A percentile compares a stretch with the other conserved stretches of the same genome.
Conservation (phyloP, 2,113 vertebrate genomes). For the Brevimyrus niger region DNA sequence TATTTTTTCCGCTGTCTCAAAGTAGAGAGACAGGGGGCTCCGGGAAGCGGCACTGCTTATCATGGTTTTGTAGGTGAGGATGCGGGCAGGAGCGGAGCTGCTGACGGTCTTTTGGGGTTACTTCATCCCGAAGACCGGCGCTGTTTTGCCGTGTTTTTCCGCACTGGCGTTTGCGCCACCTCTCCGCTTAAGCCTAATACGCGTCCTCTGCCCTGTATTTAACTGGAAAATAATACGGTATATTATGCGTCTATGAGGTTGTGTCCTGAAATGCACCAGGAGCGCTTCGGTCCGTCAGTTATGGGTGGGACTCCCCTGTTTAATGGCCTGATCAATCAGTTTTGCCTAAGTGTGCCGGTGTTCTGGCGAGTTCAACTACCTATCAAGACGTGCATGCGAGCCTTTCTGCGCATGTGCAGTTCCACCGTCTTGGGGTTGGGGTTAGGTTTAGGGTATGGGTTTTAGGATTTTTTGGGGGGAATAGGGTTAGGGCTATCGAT, state of each 20-base stretch:
- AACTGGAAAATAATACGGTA: not conserved
- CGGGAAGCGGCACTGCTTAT: not conserved
- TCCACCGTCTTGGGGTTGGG: too few species aligned
- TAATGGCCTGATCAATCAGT: not conserved
- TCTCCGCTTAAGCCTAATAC: not conserved
- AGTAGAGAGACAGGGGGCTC: not conserved
- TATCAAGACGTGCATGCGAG: too few species aligned
- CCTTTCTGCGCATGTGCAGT: too few species aligned
- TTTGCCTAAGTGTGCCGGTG: not conserved
- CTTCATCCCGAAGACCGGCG: too few species aligned
- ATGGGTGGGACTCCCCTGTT: not conserved
- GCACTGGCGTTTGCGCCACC: too few species aligned
- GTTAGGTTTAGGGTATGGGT: too few species aligned
- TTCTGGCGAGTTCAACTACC: too few species aligned
- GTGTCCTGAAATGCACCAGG: not conserved
- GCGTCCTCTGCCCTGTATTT: not conserved
- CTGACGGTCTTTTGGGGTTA: not conserved
- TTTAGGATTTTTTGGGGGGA: too few species aligned
- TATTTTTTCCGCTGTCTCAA: not conserved
- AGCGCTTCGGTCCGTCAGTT: not conserved
- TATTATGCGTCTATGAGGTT: not conserved
- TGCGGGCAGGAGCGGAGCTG: not conserved
- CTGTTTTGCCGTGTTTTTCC: too few species aligned
- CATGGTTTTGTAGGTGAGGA: not conserved
- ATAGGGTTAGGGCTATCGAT: too few species aligned